Evolutionary conservation across 2,888 invertebrate species (phyloP), one percentile per base, ranked within the genome.

Genomic region (Sphinx pinastri): DNA sequence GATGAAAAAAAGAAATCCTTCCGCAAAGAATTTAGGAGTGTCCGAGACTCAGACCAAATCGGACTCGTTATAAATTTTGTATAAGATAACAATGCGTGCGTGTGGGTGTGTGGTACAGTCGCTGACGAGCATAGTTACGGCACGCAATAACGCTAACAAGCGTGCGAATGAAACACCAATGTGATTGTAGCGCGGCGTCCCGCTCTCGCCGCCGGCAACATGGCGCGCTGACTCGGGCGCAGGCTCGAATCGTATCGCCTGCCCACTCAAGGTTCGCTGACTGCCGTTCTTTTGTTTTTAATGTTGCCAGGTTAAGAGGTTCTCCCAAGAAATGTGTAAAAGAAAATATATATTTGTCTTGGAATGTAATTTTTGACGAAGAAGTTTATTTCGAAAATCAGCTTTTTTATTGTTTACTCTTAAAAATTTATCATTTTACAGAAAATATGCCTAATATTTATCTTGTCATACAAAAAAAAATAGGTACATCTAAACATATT

Each of bases 181-280:
- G 80, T 71, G 71, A 69, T 76, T 80, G 84, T 90, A 89, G 79
- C 80, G 89, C 89, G 84, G 55, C 74, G 74, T 93, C 89, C 71
- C 85, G 70, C 71, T 91, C 81, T 76, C 72, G 82, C 90, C 86
- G 86, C 83, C 87, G 88, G 89, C 92, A 94, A 92, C 90, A 93
- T 94, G 94, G 94, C 93, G 92, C 89, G 90, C 86, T 87, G 91
- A 92, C 93, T 93, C 93, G 95, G 95, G 95, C 95, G 95, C 95
- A 95, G 95, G 92, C 95, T 95, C 95, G 95, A 92, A 92, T 92
- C 93, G 92, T 93, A 94, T 94, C 93, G 94, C 93, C 94, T 93
- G 92, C 94, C 95, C 95, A 95, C 95, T 95, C 94, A 94, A 94
- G 94, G 94, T 94, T 94, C 94, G 94, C 94, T 94, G 94, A 94